Evolutionary conservation across 2,113 vertebrate genomes (phyloP).

Genomic region (Myanophis thanlyinensis): DNA sequence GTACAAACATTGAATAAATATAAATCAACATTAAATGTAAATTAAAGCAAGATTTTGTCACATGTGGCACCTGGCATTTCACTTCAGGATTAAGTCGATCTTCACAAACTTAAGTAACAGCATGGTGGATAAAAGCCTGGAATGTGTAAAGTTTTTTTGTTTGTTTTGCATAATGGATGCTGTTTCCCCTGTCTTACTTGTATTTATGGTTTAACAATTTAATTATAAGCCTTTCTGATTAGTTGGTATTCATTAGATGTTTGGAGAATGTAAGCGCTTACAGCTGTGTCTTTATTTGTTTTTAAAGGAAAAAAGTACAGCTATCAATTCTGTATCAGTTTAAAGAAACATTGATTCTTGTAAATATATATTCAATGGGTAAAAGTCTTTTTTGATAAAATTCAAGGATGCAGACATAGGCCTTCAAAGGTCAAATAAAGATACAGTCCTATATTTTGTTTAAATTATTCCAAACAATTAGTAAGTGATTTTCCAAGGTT

Average conservation of each 20-base stretch:
- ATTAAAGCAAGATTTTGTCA: background rate
- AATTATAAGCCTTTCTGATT: background rate
- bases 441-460: background rate
- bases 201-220: background rate
- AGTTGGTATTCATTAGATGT: background rate
- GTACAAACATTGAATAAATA: background rate
- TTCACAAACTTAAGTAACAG: background rate
- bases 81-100: background rate
- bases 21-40: background rate
- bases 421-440: background rate
- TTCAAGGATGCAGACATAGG: background rate
- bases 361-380: background rate
- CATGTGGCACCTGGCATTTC: background rate
- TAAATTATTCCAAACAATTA: background rate
- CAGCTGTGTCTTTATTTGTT: background rate
- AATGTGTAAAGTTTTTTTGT: background rate
- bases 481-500: background rate
- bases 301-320: background rate
- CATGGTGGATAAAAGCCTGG: background rate
- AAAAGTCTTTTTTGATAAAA: background rate
- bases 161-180: background rate
- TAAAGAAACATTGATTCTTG: background rate
- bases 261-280: background rate
- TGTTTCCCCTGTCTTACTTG: background rate
- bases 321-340: background rate